Evolutionary conservation across 2,888 invertebrate species (phyloP).

Genomic region (Dichetophora obliterata): DNA sequence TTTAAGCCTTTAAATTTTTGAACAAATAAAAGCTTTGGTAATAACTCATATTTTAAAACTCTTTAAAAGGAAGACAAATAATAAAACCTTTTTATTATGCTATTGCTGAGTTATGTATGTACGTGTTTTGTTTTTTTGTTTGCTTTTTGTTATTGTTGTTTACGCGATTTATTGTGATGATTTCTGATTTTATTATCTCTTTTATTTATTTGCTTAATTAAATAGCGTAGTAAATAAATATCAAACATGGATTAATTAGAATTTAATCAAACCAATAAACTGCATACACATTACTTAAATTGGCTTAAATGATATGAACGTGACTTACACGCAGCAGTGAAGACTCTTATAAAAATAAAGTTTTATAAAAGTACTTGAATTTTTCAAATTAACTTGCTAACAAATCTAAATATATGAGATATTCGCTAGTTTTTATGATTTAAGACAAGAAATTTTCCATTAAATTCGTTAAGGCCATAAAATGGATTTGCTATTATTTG

Average conservation of each 20-base stretch:
- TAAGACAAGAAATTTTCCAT: too few species aligned
- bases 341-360: too few species aligned
- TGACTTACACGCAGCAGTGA: too few species aligned
- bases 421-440: too few species aligned
- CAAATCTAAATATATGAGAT: too few species aligned
- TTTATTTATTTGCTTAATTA: background rate
- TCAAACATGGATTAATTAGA: background rate
- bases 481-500: slow-evolving; percentile 6
- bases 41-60: background rate
- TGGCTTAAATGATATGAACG: too few species aligned
- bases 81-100: background rate
- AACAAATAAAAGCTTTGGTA: background rate
- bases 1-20: background rate
- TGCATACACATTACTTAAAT: too few species aligned
- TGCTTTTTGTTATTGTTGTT: background rate
- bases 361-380: too few species aligned
- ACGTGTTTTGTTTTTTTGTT: background rate
- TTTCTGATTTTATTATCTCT: background rate
- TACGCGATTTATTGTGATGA: background rate
- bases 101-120: background rate
- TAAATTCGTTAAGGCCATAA: too few species aligned
- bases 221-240: background rate
- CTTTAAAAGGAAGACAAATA: slow-evolving; percentile 2
- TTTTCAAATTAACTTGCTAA: too few species aligned
- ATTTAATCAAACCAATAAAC: too few species aligned